Conservation (phyloP, 2,113 vertebrate species). For the Antigone vipio region DNA sequence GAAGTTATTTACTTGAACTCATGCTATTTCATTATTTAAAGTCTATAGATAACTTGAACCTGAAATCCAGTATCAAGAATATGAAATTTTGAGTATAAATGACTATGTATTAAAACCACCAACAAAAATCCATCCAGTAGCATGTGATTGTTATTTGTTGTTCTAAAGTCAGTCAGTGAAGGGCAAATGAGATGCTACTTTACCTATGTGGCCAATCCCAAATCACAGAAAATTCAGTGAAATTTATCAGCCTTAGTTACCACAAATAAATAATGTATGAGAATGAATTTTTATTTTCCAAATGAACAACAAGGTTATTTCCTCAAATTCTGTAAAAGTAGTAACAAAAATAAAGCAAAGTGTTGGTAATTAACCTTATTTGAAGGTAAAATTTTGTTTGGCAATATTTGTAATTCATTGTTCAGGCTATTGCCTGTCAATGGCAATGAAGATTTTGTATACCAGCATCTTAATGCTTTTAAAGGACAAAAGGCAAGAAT, state of each 20-base stretch:
- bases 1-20: background rate
- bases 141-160: background rate
- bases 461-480: background rate
- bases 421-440: background rate
- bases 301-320: background rate
- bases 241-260: background rate
- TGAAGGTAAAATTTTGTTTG: background rate
- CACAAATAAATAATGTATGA: background rate
- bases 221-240: background rate
- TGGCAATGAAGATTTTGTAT: background rate
- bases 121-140: background rate
- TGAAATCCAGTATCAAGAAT: background rate
- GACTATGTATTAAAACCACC: background rate
- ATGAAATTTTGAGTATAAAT: background rate
- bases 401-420: background rate
- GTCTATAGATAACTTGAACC: background rate
- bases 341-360: background rate
- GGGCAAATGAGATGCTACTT: background rate
- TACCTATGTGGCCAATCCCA: background rate
- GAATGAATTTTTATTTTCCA: background rate
- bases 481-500: background rate
- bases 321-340: background rate
- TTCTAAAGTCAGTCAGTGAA: background rate
- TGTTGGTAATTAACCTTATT: background rate
- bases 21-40: background rate